phyloP scores from a whole-genome alignment of 2,888 invertebrate genomes.

The Drosophila emarginata region DNA sequence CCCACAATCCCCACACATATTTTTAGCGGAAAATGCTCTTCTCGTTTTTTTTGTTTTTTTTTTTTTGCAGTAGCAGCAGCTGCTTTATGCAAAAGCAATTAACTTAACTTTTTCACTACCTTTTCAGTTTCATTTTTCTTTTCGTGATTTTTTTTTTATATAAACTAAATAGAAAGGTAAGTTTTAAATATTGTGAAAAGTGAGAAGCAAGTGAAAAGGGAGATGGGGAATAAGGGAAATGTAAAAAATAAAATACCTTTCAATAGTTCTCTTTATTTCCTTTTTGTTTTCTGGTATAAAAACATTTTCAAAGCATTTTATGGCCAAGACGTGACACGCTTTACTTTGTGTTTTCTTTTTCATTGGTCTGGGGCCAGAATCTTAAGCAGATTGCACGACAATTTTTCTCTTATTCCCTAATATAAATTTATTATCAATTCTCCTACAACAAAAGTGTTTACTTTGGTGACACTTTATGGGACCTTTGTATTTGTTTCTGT shows the following conservation, averaged over 20 bases:
- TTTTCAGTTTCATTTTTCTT: slow-evolving; percentile 30
- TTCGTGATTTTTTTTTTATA: slow-evolving; percentile 18
- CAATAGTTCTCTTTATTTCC: slow-evolving; percentile 14
- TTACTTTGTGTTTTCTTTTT: slow-evolving; percentile 29
- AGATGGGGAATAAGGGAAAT: background rate
- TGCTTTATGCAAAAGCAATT: slow-evolving; percentile 67
- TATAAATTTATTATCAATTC: background rate
- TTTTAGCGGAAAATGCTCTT: background rate
- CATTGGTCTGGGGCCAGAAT: slow-evolving; percentile 4
- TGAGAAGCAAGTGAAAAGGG: slow-evolving; percentile 7
- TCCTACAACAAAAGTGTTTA: background rate
- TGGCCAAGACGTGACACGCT: slow-evolving; percentile 63
- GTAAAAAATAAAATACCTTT: slow-evolving; percentile 12
- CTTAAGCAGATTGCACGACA: slow-evolving; percentile 4
- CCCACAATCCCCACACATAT: background rate
- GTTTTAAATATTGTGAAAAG: slow-evolving; percentile 48
- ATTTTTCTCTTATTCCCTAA: background rate
- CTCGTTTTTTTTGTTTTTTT: slow-evolving; percentile 19
- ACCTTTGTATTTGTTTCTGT: background rate
- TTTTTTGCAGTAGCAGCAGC: slow-evolving; percentile 18
- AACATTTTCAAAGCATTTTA: slow-evolving; percentile 61
- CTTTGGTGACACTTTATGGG: background rate
- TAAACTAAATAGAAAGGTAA: slow-evolving; percentile 43
- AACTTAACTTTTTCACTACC: slow-evolving; percentile 52
- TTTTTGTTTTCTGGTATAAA: slow-evolving; percentile 8